Percentiles rank a stretch among this genome's conserved stretches.
Evolutionary conservation across 92 coral and sea anemone species (phyloP).

Genomic region (Zoanthus gigantus): DNA sequence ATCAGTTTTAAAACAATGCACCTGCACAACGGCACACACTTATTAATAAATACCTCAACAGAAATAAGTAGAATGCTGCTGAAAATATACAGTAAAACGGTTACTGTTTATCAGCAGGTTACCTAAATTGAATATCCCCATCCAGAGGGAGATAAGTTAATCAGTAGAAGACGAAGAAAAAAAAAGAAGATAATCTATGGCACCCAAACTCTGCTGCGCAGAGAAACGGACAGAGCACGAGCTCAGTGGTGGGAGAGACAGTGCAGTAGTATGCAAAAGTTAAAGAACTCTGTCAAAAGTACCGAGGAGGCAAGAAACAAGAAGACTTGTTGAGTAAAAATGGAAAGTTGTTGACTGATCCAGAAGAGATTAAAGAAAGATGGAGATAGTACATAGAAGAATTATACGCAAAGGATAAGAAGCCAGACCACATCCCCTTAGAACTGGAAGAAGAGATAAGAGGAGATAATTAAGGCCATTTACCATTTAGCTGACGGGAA

Average conservation of each 20-base stretch:
- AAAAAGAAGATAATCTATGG: too few relatives aligned
- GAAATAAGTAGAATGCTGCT: too few relatives aligned
- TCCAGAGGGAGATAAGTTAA: too few relatives aligned
- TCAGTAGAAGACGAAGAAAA: too few relatives aligned
- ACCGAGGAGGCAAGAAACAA: conserved; percentile 38
- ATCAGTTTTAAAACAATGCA: too few relatives aligned
- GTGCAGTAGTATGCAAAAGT: conserved; percentile 39
- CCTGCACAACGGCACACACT: too few relatives aligned
- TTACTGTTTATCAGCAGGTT: too few relatives aligned
- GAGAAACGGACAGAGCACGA: too few relatives aligned
- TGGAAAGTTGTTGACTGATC: conserved; percentile 37
- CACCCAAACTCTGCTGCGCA: too few relatives aligned
- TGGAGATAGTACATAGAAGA: conserved; percentile 50
- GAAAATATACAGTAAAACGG: too few relatives aligned
- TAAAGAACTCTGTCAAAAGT: conserved; percentile 32
- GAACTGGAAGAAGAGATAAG: conserved; percentile 38
- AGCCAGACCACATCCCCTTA: conserved; percentile 35
- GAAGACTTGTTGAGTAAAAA: conserved; percentile 36
- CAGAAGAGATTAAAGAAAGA: conserved; percentile 24
- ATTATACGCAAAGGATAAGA: conserved; percentile 51
- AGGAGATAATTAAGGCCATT: conserved; percentile 30
- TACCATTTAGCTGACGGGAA: conserved; percentile 35
- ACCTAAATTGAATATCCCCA: too few relatives aligned
- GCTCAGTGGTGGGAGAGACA: neutral
- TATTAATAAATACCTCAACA: too few relatives aligned